Conservation (phyloP, 2,113 vertebrate genomes). For the Atractosteus spatula region DNA sequence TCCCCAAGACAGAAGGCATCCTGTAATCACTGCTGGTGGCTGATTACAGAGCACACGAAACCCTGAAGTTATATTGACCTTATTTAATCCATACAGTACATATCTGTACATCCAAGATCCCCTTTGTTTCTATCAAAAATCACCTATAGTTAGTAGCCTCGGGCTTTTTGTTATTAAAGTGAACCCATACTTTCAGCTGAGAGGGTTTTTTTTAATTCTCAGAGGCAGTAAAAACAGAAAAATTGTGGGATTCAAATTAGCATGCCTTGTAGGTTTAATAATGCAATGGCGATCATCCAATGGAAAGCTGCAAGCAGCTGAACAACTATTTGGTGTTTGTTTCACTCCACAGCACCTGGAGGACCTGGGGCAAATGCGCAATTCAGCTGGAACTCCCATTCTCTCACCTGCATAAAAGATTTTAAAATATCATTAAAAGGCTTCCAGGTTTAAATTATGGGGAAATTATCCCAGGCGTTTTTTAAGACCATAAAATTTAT, state of each 20-base stretch:
- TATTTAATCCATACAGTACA: background rate
- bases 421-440: slow-evolving; percentile 81
- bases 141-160: background rate
- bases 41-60: background rate
- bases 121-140: background rate
- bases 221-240: slow-evolving; percentile 41
- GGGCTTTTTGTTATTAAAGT: background rate
- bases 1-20: background rate
- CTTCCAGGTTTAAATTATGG: slow-evolving; percentile 79
- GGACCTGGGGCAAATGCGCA: slow-evolving; percentile 76
- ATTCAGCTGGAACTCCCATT: slow-evolving; percentile 75
- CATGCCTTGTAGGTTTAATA: slow-evolving; percentile 90
- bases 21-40: background rate
- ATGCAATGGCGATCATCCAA: slow-evolving; percentile 86
- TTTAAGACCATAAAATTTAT: slow-evolving; percentile 15
- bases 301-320: slow-evolving; percentile 76
- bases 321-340: slow-evolving; percentile 77
- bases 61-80: background rate
- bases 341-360: slow-evolving; percentile 84
- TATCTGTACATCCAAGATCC: background rate
- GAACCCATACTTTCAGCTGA: background rate
- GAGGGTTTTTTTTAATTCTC: slow-evolving; percentile 18
- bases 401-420: slow-evolving; percentile 80
- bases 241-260: slow-evolving; percentile 52
- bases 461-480: slow-evolving; percentile 63